Conservation (phyloP, 2,888 invertebrate genomes). For the Carpatolechia fugitivella region DNA sequence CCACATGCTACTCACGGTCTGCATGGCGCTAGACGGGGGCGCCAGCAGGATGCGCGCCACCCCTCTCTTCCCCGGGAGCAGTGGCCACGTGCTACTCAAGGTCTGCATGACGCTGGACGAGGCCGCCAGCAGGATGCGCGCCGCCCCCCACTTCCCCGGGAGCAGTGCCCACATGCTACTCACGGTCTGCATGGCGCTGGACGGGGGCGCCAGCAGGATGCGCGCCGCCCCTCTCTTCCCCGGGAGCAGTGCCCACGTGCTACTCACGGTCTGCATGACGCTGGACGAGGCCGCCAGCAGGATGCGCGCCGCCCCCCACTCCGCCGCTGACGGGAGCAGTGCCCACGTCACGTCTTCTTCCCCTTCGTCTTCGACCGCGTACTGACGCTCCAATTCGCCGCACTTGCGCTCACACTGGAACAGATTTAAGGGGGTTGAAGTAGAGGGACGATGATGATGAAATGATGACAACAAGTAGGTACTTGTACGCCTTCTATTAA, state of each 20-base stretch:
- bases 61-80: conserved; percentile 27
- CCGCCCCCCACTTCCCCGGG: conserved; percentile 45
- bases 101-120: too few species aligned
- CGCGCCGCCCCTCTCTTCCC: conserved; percentile 26
- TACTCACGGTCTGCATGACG: too few species aligned
- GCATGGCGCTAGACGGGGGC: conserved; percentile 24
- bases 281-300: too few species aligned
- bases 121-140: too few species aligned
- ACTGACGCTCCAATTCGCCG: conserved; percentile 32
- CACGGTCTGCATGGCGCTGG: too few species aligned
- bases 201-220: conserved; percentile 22
- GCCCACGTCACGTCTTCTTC: conserved; percentile 23
- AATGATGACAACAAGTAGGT: too few species aligned
- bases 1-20: too few species aligned
- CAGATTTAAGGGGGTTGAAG: too few species aligned
- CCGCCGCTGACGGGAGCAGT: conserved; percentile 39
- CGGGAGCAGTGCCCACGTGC: conserved; percentile 31
- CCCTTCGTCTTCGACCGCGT: conserved; percentile 14
- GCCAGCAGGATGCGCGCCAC: conserved; percentile 11
- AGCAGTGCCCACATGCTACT: too few species aligned
- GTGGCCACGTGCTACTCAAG: too few species aligned
- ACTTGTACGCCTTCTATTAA: too few species aligned
- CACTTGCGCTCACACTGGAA: conserved; percentile 41
- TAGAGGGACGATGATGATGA: too few species aligned
- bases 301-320: conserved; percentile 44